Percentiles rank a stretch among this genome's conserved stretches.
Evolutionary conservation across 2,113 vertebrate genomes (phyloP).

Genomic region (Elgaria multicarinata): DNA sequence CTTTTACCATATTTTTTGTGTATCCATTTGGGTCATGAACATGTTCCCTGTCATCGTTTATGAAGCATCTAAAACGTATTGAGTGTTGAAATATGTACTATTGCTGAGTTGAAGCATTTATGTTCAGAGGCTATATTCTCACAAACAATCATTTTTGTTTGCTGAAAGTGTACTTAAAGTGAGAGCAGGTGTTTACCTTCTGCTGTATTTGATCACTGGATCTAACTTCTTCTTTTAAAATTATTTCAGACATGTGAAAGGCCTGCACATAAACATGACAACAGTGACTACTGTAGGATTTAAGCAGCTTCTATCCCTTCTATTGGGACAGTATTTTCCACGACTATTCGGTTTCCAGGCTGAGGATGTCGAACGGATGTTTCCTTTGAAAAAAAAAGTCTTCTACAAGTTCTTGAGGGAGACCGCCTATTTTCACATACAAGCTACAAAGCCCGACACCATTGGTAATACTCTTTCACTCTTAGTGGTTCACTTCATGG

Average conservation of each 20-base stretch:
- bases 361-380: constrained; percentile 72
- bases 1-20: background rate
- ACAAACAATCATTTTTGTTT: background rate
- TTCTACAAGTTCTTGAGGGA: constrained; percentile 66
- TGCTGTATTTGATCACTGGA: background rate
- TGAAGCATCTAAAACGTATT: background rate
- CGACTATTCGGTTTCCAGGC: constrained; percentile 69
- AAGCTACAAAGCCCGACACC: constrained; percentile 79
- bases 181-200: no score
- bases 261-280: constrained; percentile 79
- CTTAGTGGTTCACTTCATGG: background rate
- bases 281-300: background rate
- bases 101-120: background rate
- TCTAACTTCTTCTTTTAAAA: constrained; percentile 18
- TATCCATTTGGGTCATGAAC: background rate
- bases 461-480: constrained; percentile 67
- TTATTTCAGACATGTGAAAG: constrained; percentile 73
- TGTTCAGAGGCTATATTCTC: background rate
- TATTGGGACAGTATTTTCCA: constrained; percentile 69
- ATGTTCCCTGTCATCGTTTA: background rate
- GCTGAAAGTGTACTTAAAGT: no score
- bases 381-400: constrained; percentile 68
- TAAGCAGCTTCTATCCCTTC: constrained; percentile 55
- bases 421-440: constrained; percentile 79
- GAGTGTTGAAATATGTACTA: background rate